A percentile compares a stretch with the other conserved stretches of the same genome.
These are phyloP conservation scores for Drosophila pegasa DNA, from an alignment of 2,888 invertebrate genomes.

Conservation along the genomic window DNA sequence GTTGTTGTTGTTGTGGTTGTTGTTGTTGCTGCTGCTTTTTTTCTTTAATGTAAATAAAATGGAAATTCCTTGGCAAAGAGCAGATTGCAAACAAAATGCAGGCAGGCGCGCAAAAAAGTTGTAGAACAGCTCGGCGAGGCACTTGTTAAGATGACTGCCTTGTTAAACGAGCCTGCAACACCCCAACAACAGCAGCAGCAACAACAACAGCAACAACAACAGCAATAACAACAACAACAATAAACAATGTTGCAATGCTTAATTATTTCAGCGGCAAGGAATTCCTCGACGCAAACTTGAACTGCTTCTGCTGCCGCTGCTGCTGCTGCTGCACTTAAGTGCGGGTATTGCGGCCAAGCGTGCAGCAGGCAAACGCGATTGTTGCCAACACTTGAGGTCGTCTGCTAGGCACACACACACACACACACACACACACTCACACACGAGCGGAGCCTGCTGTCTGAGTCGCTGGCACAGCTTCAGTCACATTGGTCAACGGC, in stretches of 20 bases:
- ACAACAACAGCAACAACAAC: constrained; percentile 40
- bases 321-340: constrained; percentile 52
- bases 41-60: constrained; percentile 75
- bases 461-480: constrained; percentile 21
- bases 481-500: constrained; percentile 75
- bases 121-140: constrained; percentile 69
- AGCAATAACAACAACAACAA: constrained; percentile 54
- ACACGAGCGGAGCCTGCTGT: not conserved
- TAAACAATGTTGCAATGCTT: constrained; percentile 80
- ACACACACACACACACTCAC: constrained; percentile 1
- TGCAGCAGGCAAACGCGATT: constrained; percentile 66
- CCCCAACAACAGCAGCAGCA: constrained; percentile 56
- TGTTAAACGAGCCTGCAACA: constrained; percentile 81
- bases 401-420: constrained; percentile 48
- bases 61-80: constrained; percentile 66
- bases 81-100: constrained; percentile 37
- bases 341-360: constrained; percentile 65
- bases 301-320: constrained; percentile 66
- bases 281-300: constrained; percentile 77
- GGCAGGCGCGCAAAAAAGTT: constrained; percentile 50
- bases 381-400: constrained; percentile 77
- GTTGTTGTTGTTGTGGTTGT: not conserved
- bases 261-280: constrained; percentile 81
- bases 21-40: not conserved
- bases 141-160: constrained; percentile 79